These are phyloP conservation scores for Ctenosaura bakeri DNA, from an alignment of 2,797 vertebrate genomes.

Conservation along the genomic window DNA sequence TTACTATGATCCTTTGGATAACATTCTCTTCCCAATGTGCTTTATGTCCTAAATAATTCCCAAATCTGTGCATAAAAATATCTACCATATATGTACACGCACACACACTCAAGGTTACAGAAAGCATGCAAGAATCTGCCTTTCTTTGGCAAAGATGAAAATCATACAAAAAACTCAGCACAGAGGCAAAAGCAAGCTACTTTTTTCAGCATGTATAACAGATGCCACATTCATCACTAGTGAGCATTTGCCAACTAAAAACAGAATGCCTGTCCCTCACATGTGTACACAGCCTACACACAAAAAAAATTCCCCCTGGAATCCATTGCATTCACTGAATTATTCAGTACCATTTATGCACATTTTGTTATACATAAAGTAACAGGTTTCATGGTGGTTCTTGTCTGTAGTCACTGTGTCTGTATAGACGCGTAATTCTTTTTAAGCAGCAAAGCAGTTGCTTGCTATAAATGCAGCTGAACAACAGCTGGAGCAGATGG, in stretches of 20 bases:
- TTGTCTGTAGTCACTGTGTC: not conserved
- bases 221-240: not conserved
- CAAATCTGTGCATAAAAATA: not conserved
- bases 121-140: constrained; percentile 36
- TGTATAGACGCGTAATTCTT: not conserved
- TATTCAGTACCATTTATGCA: not conserved
- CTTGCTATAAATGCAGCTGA: constrained; percentile 68
- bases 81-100: not conserved
- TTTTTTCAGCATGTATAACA: not conserved
- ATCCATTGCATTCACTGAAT: constrained; percentile 7
- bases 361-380: constrained; percentile 32
- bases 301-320: not conserved
- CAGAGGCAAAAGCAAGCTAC: not conserved
- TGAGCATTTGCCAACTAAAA: constrained; percentile 4
- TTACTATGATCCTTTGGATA: not conserved
- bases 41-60: not conserved
- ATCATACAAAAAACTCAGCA: constrained; percentile 14
- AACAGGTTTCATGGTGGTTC: not conserved
- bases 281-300: not conserved
- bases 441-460: constrained; percentile 51
- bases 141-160: not conserved
- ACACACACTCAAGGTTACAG: constrained; percentile 19
- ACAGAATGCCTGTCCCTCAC: not conserved
- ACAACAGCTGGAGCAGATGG: constrained; percentile 67
- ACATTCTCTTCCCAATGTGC: not conserved